Percentiles rank a stretch among this genome's conserved stretches.
Evolutionary conservation across 2,797 vertebrate genomes (phyloP).

Genomic region (Mormyrus hasselquistii): DNA sequence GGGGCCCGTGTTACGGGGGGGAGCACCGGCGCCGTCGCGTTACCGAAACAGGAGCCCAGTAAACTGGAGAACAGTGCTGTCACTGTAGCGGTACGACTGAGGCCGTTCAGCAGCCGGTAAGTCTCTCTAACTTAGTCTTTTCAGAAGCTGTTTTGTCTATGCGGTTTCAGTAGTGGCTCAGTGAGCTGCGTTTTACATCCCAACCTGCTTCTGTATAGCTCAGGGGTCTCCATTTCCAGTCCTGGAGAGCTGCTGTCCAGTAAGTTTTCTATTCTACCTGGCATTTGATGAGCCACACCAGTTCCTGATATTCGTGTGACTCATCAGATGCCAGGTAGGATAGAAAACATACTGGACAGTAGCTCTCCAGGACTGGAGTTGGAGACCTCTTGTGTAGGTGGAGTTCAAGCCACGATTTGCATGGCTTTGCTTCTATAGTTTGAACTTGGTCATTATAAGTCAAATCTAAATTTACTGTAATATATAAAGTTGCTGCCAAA

Average conservation of each 20-base stretch:
- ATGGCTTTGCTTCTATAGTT: not conserved
- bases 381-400: not conserved
- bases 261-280: not conserved
- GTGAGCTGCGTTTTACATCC: not conserved
- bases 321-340: not conserved
- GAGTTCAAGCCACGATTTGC: not conserved
- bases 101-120: constrained; percentile 83
- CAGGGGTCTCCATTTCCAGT: not conserved
- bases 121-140: not conserved
- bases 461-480: not conserved
- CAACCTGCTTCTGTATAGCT: not conserved
- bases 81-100: constrained; percentile 80
- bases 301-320: not conserved
- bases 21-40: constrained; percentile 26
- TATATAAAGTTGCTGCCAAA: not conserved
- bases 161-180: not conserved
- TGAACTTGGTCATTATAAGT: not conserved
- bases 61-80: constrained; percentile 83
- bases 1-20: not conserved
- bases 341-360: not conserved
- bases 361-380: not conserved
- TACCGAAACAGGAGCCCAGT: constrained; percentile 41
- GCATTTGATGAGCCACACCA: not conserved
- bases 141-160: not conserved
- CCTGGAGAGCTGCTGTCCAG: not conserved